Percentiles rank a stretch among this genome's conserved stretches.
Evolutionary conservation across 2,888 invertebrate genomes (phyloP).

Genomic region (Thysanoteuthis rhombus): DNA sequence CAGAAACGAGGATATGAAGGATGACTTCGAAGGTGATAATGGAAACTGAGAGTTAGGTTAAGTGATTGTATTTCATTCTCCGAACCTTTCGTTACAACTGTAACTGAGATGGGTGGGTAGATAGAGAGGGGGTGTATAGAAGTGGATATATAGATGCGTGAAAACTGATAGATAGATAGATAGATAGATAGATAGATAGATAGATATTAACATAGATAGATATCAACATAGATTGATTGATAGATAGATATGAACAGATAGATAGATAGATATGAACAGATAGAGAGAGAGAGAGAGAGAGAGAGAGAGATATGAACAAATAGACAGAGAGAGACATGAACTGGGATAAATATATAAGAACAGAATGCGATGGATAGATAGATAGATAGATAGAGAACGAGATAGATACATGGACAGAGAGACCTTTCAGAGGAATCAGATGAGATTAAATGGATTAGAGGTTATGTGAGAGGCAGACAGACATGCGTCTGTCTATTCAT

Average conservation of each 20-base stretch:
- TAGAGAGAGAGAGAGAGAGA: too few species aligned
- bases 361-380: background rate
- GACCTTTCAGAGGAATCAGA: background rate
- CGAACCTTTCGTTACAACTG: too few species aligned
- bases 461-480: background rate
- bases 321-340: background rate
- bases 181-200: conserved; percentile 12
- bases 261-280: too few species aligned
- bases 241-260: conserved; percentile 12
- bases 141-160: background rate
- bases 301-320: too few species aligned
- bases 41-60: too few species aligned
- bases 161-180: background rate
- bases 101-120: background rate
- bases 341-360: background rate
- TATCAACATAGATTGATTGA: too few species aligned
- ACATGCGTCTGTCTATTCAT: background rate
- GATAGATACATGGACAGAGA: background rate
- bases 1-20: too few species aligned
- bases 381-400: too few species aligned
- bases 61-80: too few species aligned
- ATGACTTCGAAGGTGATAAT: too few species aligned
- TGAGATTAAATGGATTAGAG: background rate
- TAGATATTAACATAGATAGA: background rate
- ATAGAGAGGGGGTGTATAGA: background rate